A percentile compares a stretch with the other conserved stretches of the same genome.
These are phyloP conservation scores for Sula dactylatra DNA, from an alignment of 2,113 vertebrate species.

Conservation along the genomic window DNA sequence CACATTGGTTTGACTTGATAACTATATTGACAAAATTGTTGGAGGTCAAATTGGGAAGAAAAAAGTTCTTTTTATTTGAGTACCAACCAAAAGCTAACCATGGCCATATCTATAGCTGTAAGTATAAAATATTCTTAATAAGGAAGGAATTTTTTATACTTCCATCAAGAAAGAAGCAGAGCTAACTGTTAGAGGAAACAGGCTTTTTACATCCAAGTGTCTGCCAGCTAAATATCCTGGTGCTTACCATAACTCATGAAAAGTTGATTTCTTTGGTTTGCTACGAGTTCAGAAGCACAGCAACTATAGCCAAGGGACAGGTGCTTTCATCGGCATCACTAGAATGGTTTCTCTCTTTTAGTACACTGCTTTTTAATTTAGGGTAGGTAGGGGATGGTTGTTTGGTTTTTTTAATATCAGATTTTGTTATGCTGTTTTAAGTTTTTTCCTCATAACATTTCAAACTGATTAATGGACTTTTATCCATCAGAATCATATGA, in stretches of 20 bases:
- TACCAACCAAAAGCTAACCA: not conserved
- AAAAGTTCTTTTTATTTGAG: not conserved
- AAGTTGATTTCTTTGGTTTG: not conserved
- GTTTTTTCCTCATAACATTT: not conserved
- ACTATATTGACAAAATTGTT: not conserved
- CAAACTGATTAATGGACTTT: not conserved
- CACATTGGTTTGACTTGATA: not conserved
- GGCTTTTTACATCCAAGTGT: not conserved
- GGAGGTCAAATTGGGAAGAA: not conserved
- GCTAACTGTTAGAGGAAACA: not conserved
- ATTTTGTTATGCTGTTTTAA: not conserved
- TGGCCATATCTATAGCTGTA: not conserved
- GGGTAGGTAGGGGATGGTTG: too few species aligned
- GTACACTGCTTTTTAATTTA: not conserved
- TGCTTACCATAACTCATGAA: not conserved
- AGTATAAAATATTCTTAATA: not conserved
- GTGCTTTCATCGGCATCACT: not conserved
- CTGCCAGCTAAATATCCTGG: not conserved
- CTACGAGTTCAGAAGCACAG: not conserved
- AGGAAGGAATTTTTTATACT: not conserved
- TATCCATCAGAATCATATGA: not conserved
- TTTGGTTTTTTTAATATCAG: not conserved
- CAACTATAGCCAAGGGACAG: not conserved
- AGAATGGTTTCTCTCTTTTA: not conserved
- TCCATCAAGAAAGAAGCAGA: not conserved